Conservation (phyloP, 2,888 invertebrate genomes). For the Glyphotaelius pellucidus region DNA sequence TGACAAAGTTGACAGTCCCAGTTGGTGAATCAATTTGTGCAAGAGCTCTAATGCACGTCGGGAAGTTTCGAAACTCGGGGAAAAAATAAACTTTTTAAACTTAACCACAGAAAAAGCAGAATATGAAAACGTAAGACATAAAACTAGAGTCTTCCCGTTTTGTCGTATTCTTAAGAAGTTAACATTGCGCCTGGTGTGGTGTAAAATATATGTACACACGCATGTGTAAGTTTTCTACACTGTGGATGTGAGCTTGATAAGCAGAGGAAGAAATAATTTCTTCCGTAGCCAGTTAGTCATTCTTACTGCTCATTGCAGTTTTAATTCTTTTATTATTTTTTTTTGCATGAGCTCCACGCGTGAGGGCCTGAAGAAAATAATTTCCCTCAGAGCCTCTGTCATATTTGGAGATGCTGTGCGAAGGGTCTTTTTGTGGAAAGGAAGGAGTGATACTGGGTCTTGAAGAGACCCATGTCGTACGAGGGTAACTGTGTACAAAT, state of each 20-base stretch:
- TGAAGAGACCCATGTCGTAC: too few species aligned
- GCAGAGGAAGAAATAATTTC: too few species aligned
- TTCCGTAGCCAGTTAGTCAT: too few species aligned
- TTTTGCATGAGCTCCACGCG: too few species aligned
- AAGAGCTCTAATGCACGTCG: conserved; percentile 21
- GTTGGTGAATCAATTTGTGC: conserved; percentile 29
- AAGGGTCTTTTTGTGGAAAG: too few species aligned
- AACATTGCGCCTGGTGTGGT: background rate
- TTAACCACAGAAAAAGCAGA: background rate
- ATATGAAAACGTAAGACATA: background rate
- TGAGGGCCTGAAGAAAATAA: too few species aligned
- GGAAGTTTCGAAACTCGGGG: background rate
- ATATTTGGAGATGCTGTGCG: too few species aligned
- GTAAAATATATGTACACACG: background rate
- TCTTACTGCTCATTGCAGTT: too few species aligned
- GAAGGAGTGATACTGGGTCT: too few species aligned
- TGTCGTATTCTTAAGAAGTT: background rate
- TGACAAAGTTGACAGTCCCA: conserved; percentile 21
- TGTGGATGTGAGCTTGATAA: background rate
- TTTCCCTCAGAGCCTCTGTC: too few species aligned
- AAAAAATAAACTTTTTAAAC: background rate
- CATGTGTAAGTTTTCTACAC: background rate
- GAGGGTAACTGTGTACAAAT: too few species aligned
- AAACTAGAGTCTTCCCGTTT: background rate
- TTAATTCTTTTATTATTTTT: too few species aligned